Evolutionary conservation across 1,140 invertebrate genomes (phyloP), one percentile per base, ranked within the genome.

Genomic region (Drosophila eugracilis): DNA sequence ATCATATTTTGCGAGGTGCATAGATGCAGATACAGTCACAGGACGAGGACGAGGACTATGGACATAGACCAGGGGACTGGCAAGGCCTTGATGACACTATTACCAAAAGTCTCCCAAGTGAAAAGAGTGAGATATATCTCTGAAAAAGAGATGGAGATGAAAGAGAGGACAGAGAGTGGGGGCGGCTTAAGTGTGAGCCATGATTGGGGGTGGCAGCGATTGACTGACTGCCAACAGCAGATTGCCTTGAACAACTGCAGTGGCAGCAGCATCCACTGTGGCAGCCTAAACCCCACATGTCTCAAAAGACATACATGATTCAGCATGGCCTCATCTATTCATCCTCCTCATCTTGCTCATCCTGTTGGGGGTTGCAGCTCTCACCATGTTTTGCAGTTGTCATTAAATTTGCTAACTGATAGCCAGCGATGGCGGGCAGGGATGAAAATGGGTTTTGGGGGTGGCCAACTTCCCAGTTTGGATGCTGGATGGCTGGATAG

Each of bases 391-490:
- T n/a, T n/a, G 79, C 78, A 88, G 88, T 88, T 86, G 84, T 88
- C 83, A 88, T 88, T 88, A 88, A 88, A 88, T 88, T 88, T 88
- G 84, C 83, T 88, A 88, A 83, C 84, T 89, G 83, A 88, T 88
- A 88, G 80, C 71, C 84, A 55, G 52, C 59, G 53, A 50, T 60
- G 58, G n/a, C n/a, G n/a, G 41, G 58, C 67, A 34, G 72, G 30
- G 36, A 37, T 30, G 24, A 44, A n/a, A 15, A 37, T 28, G 28
- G 42, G 6, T 5, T 36, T 26, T 15, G 32, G n/a, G 30, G 26
- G 30, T 12, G 30, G 30, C 30, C n/a, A n/a, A n/a, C n/a, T n/a
- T n/a, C n/a, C n/a, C n/a, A n/a, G n/a, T n/a, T n/a, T n/a, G n/a
- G n/a, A n/a, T n/a, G n/a, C n/a, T 12, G 3, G 0, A 32, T 28